Conservation (phyloP, 2,888 invertebrate genomes). For the Ptilodon capucinus region DNA sequence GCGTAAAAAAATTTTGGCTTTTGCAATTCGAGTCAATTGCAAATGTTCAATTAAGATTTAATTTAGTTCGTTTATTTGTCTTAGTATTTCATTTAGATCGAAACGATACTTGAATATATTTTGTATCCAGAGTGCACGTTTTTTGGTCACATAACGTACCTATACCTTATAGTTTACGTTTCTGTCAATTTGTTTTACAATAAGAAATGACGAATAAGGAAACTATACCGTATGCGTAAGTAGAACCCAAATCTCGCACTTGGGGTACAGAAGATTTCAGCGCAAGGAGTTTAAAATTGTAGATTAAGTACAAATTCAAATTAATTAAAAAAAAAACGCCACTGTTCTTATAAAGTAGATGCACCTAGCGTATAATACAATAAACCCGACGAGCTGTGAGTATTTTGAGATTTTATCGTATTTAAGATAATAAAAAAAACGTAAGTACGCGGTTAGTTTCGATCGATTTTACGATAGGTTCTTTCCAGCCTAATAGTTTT, state of each 20-base stretch:
- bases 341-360: slow-evolving; percentile 82
- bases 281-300: slow-evolving; percentile 64
- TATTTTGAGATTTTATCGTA: slow-evolving; percentile 83
- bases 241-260: no score
- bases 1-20: slow-evolving; percentile 27
- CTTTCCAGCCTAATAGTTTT: slow-evolving; percentile 75
- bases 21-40: slow-evolving; percentile 28
- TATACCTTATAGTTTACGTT: no score
- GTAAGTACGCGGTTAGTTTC: slow-evolving; percentile 64
- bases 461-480: slow-evolving; percentile 66
- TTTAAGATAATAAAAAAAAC: slow-evolving; percentile 64
- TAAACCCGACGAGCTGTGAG: slow-evolving; percentile 82
- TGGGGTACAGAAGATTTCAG: slow-evolving; percentile 57
- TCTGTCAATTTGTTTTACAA: no score
- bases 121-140: no score
- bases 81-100: slow-evolving; percentile 38
- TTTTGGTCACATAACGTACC: no score
- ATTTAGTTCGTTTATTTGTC: slow-evolving; percentile 30
- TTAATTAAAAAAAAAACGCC: slow-evolving; percentile 76
- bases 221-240: no score
- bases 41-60: slow-evolving; percentile 21
- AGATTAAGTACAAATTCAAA: slow-evolving; percentile 82
- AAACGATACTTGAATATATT: slow-evolving; percentile 52
- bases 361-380: slow-evolving; percentile 81
- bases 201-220: no score